A percentile compares a stretch with the other conserved stretches of the same genome.
Conservation (phyloP, 2,888 invertebrate species). For the Beris chalybata region DNA sequence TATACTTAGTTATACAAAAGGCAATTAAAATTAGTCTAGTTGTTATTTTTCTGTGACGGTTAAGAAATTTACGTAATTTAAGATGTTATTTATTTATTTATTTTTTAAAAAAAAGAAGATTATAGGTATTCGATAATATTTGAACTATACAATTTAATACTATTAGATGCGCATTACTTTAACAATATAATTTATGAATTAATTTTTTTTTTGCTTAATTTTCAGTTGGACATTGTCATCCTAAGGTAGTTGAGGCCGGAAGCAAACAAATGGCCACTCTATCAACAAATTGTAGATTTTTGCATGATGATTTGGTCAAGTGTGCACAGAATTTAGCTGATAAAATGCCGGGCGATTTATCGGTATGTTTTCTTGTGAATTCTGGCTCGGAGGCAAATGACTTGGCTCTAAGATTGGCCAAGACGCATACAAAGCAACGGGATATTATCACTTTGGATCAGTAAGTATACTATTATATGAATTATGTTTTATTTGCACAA, state of each 20-base stretch:
- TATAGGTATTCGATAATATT: not conserved
- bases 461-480: constrained; percentile 66
- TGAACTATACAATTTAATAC: not conserved
- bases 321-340: constrained; percentile 82
- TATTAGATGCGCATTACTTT: no score
- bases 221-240: constrained; percentile 97
- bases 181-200: no score
- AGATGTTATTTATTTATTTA: no score
- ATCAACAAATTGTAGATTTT: constrained; percentile 93
- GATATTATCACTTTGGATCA: constrained; percentile 95
- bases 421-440: constrained; percentile 82
- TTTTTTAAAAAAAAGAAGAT: no score
- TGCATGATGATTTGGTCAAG: constrained; percentile 93
- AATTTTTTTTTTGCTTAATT: constrained; percentile 41
- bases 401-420: constrained; percentile 87
- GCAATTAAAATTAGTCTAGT: not conserved
- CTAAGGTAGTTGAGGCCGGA: constrained; percentile 88
- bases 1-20: no score
- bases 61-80: no score
- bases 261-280: constrained; percentile 87
- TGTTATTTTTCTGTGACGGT: constrained; percentile 8
- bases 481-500: constrained; percentile 12
- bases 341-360: constrained; percentile 79
- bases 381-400: constrained; percentile 99
- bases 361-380: constrained; percentile 95